Conservation (phyloP, 2,797 vertebrate genomes). For the Sandelia bainsii region DNA sequence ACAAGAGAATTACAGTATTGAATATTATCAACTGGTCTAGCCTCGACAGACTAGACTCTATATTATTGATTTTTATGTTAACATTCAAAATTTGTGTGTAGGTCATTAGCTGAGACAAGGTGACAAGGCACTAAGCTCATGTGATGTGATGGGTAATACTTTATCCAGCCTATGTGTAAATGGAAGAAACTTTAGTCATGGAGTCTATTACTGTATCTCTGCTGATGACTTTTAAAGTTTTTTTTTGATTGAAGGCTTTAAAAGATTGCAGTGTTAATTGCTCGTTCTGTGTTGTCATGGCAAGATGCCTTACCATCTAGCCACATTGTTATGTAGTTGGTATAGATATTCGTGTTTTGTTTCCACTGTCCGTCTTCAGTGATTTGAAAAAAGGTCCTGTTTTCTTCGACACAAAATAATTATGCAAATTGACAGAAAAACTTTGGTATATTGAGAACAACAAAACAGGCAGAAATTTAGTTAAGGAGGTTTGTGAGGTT, state of each 20-base stretch:
- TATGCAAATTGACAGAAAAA: too few relatives aligned
- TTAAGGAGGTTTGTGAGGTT: too few relatives aligned
- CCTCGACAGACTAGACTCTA: too few relatives aligned
- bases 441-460: too few relatives aligned
- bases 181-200: background rate
- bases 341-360: too few relatives aligned
- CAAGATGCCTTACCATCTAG: background rate
- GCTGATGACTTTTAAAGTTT: background rate
- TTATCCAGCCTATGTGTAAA: background rate
- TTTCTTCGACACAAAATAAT: too few relatives aligned
- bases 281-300: too few relatives aligned
- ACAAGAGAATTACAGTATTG: background rate
- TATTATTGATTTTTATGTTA: background rate
- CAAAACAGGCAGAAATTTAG: too few relatives aligned
- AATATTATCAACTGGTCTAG: background rate
- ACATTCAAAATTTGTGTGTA: slow-evolving; percentile 3
- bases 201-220: background rate
- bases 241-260: background rate
- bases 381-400: too few relatives aligned
- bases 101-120: slow-evolving; percentile 13
- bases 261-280: background rate
- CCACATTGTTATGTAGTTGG: background rate
- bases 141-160: background rate
- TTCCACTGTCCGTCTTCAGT: too few relatives aligned
- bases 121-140: too few relatives aligned